Base-by-base conservation (phyloP, 1,140 invertebrate genomes). In the Lordiphosa clarofinis region DNA sequence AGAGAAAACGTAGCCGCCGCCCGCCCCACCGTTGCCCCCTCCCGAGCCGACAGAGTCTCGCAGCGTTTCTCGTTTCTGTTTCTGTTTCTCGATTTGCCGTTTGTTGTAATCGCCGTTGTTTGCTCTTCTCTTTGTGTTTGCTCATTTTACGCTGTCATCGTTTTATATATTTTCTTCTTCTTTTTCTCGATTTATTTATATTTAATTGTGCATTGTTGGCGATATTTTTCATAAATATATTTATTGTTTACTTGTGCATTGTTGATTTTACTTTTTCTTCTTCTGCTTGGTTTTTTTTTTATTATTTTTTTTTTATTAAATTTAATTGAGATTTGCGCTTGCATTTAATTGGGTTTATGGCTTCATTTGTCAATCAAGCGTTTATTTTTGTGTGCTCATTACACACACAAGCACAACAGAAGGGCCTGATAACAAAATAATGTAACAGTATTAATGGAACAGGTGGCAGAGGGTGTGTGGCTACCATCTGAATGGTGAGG, bases 161-260 rank as follows among this genome's bases (percentile, higher is more conserved):
- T 47, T 62, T 59, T 49, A 43, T 56, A 11, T 50, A 1, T 50
- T 19, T 24, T 21, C 3, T 38, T 12, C 19, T 24, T 50, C 11
- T 50, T 9, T 19, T 21, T 15, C 8, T 31, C 13, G 15, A 58
- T 74, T 65, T 65, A 72, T 73, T 79, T 73, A 69, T 59, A 58
- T 68, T 73, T 79, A 79, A 78, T 78, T 79, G 67, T 76, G 62
- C 73, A 63, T 72, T 76, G 63, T 68, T 50, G 36, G 58, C 73
- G 54, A 19, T 37, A 50, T 73, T 56, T 57, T 60, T 49, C 60
- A 68, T 44, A 52, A 53, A 38, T 48, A 63, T 58, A 62, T 78
- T 63, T 76, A 67, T 78, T 75, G 60, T 75, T 70, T 63, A 75
- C 65, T 75, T 67, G 61, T 62, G 28, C 28, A 31, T 31, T 31